Evolutionary conservation across 2,113 vertebrate genomes (phyloP).

Genomic region (Phyllopteryx taeniolatus): DNA sequence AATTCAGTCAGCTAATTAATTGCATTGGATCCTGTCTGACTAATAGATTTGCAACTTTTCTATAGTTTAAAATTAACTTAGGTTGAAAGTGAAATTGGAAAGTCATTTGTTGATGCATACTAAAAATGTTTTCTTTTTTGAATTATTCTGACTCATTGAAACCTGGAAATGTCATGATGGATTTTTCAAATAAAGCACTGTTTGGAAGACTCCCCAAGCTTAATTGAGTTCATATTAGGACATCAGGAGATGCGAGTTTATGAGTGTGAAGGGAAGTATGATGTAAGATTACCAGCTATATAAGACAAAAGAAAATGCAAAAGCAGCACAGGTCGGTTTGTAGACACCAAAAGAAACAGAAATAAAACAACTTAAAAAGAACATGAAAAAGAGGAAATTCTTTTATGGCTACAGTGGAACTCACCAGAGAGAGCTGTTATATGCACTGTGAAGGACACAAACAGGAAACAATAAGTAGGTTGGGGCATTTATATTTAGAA

Average conservation of each 20-base stretch:
- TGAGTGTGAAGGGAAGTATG: neutral
- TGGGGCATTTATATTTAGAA: neutral
- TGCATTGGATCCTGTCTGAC: constrained; percentile 10
- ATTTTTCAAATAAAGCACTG: neutral
- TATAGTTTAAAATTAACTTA: neutral
- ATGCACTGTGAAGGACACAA: neutral
- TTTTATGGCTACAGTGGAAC: neutral
- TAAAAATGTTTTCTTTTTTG: neutral
- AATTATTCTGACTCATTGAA: neutral
- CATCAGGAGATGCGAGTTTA: no score
- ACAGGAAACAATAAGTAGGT: neutral
- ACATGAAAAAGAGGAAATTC: constrained; percentile 3
- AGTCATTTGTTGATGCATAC: no score
- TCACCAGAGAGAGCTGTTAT: neutral
- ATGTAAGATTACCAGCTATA: neutral
- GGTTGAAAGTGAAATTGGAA: neutral
- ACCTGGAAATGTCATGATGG: neutral
- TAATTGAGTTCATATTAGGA: neutral
- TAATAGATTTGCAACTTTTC: constrained; percentile 32
- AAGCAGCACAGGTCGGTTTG: neutral
- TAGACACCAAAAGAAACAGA: neutral
- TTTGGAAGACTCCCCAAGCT: neutral
- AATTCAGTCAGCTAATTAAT: neutral
- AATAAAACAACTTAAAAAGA: constrained; percentile 4
- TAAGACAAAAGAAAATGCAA: constrained; percentile 1